These are phyloP conservation scores for Chironomus tepperi DNA, from an alignment of 1,140 invertebrate species.

Conservation along the genomic window DNA sequence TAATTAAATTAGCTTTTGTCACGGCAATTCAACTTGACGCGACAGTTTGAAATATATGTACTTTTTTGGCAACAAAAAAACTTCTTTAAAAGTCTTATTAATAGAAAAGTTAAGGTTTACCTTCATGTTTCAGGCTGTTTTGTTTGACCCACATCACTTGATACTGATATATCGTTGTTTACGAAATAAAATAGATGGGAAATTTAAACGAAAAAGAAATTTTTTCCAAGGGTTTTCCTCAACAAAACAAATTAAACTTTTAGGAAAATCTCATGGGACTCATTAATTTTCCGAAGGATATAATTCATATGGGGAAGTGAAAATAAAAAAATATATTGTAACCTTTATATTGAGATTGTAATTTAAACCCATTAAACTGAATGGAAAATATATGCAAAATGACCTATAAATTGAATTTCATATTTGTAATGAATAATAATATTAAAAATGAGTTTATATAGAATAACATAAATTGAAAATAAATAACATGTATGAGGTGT, in stretches of 20 bases:
- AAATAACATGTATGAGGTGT: not conserved
- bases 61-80: not conserved
- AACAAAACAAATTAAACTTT: slow-evolving; percentile 17
- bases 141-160: not conserved
- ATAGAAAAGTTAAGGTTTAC: not conserved
- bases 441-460: not conserved
- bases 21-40: not conserved
- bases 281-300: not conserved
- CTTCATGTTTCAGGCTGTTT: not conserved
- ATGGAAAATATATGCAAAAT: too few relatives aligned
- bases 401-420: too few relatives aligned
- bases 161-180: not conserved
- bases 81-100: not conserved
- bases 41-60: not conserved
- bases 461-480: not conserved
- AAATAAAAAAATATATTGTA: not conserved
- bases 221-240: not conserved
- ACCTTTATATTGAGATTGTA: not conserved
- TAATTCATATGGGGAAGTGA: not conserved
- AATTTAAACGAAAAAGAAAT: not conserved
- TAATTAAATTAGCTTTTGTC: slow-evolving; percentile 22
- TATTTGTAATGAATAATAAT: not conserved
- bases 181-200: not conserved
- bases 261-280: not conserved
- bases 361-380: too few relatives aligned